Base-by-base conservation (phyloP, 1,140 invertebrate species). In the Teleogryllus occipitalis region DNA sequence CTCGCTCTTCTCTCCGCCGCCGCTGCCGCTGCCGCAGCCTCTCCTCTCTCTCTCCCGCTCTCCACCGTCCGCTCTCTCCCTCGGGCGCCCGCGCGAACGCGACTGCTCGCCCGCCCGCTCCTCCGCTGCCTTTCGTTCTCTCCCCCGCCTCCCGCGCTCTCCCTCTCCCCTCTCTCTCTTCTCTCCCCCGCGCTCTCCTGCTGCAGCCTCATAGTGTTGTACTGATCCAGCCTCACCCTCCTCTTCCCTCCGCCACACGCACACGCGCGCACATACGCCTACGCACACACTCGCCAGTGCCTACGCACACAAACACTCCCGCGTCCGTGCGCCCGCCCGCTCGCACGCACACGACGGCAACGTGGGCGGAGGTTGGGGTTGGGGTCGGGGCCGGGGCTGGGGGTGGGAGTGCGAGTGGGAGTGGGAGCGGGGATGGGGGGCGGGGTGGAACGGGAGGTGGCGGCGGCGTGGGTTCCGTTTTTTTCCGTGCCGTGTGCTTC, bases 121-220 rank as follows among this genome's bases (percentile, higher is more conserved):
- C 76, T 46, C 48, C 27, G 27, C 27, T 39, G 27, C 27, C 27
- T 72, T 65, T n/a, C 18, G 22, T 1, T n/a, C 79, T 65, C 81
- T 79, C 77, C 81, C 80, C 81, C n/a, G 47, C 7, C 54, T 39
- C 10, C 15, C 4, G 12, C 75, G n/a, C 77, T 27, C 49, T 78
- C 79, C 72, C 81, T 65, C 47, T 75, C 75, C 46, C 27, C 74
- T n/a, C 39, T 74, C 79, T 76, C 74, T 18, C 54, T 18, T 7
- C 54, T 18, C 54, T 48, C 54, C 80, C 81, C 79, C 81, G 80
- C 48, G 79, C 54, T 47, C 81, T 39, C 65, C 76, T 74, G 75
- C 82, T 79, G 77, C 81, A 82, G 79, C 81, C 81, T 76, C 82
- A 78, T 14, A 79, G 80, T 78, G 54, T 65, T 65, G 54, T 65